Base-by-base conservation (phyloP, 2,113 vertebrate genomes). In the Stigmatopora nigra region DNA sequence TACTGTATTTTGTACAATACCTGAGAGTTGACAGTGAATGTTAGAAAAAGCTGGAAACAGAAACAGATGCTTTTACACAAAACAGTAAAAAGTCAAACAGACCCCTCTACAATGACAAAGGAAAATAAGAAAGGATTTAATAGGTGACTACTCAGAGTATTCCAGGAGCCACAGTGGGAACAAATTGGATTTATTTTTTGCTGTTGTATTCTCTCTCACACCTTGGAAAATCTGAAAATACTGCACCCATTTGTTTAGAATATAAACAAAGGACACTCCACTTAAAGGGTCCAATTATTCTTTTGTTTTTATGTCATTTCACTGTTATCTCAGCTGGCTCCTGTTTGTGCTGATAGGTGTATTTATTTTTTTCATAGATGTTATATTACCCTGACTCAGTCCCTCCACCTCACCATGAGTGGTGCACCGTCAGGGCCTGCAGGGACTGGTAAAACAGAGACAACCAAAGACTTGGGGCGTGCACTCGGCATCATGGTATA, bases 401-500 rank as follows among this genome's bases (percentile, higher is more conserved):
- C 94, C 0, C 91, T 99, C 55, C 97, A 99, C 81, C 88, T 98
- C 68, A 93, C 91, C 65, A 98, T 99, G 97, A 97, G 96, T 0
- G 94, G 95, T 0, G 97, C 97, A 31, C 95, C 96, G 0, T 89
- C 93, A 0, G 96, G 96, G 4, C 96, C 96, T 0, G 96, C 96
- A 0, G 96, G 96, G 69, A 99, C 96, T 0, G 96, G 96, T 72
- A 99, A 99, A 85, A 99, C 96, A 0, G 95, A 98, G 87, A 99
- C 96, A 4, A 99, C 97, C 14, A 99, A 99, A 82, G 97, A 99
- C 73, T 12, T 99, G 84, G 96, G 96, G 7, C 84, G 96, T 57
- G 95, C 95, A 0, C 88, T 98, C 16, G 95, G 96, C 67, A 87
- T 94, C 85, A 96, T 97, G 94, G 96, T 99, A 63, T 97, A 98